Evolutionary conservation across 2,888 invertebrate genomes (phyloP), one percentile per base, ranked within the genome.

Genomic region (Metellina segmentata): DNA sequence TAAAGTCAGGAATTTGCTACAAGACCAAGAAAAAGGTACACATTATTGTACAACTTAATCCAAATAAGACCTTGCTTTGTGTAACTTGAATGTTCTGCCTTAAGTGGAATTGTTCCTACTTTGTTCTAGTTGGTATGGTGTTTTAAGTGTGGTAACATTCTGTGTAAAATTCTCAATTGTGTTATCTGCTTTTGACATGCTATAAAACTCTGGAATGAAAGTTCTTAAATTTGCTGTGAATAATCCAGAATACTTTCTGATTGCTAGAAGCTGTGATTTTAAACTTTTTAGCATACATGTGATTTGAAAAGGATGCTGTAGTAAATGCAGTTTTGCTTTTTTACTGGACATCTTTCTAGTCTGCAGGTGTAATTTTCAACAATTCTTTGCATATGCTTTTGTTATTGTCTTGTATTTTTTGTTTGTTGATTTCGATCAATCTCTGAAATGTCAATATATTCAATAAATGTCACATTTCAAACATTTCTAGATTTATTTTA

Each of bases 401-500:
- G 48, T 75, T 34, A 16, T 11, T 75, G 75, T 16, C 75, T 75
- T 75, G 48, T 75, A 71, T 34, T 71, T 71, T 71, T 6, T n/a
- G 20, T 7, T 71, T 16, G 48, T 75, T 75, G 75, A 48, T 20
- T 16, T 81, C 16, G n/a, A 8, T 11, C 61, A 61, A 16, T 61
- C 61, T 61, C 61, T 61, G 61, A 61, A 61, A 61, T 61, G 61
- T 61, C 16, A 61, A 16, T 61, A 61, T 81, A 34, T 74, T 61
- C 34, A 85, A 83, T 83, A 83, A 85, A 85, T 85, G 85, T 85
- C 85, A 85, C 75, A 85, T 85, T 75, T 75, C 75, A 75, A 74
- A 61, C 53, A 19, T n/a, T 61, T 11, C 19, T 19, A 4, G n/a
- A 61, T 69, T 19, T 51, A 16, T 61, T 8, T 61, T 61, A 7